Conservation (phyloP, 2,113 vertebrate genomes). For the Panurus biarmicus region DNA sequence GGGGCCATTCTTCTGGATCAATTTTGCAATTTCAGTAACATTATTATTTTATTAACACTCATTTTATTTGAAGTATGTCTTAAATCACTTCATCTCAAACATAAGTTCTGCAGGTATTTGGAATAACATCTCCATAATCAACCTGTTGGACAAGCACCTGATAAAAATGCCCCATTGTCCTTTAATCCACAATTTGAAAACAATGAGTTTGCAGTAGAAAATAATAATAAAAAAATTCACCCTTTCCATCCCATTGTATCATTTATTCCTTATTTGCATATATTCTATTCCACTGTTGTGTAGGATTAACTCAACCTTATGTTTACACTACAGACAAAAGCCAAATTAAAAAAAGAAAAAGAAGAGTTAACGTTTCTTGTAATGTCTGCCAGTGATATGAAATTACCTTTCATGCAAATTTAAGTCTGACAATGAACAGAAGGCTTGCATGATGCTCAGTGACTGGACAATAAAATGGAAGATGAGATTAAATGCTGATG, state of each 20-base stretch:
- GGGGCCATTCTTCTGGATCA: not conserved
- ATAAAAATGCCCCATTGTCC: not conserved
- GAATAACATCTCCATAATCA: not conserved
- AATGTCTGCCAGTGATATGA: not conserved
- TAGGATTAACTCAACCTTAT: not conserved
- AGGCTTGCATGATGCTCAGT: not conserved
- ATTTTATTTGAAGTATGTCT: not conserved
- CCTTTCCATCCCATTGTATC: not conserved
- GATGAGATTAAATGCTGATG: constrained; percentile 41
- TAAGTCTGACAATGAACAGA: not conserved
- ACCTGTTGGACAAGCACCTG: not conserved
- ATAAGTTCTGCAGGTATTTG: not conserved
- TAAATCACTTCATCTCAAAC: not conserved
- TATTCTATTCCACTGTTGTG: not conserved
- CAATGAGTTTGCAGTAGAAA: not conserved
- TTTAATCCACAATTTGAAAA: not conserved
- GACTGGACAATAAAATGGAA: not conserved
- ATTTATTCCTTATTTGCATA: not conserved
- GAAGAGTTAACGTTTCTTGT: not conserved
- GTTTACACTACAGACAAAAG: not conserved
- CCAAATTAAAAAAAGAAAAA: not conserved
- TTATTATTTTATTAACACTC: not conserved
- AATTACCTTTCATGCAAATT: not conserved
- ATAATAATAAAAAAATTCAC: not conserved
- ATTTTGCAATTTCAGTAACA: not conserved